Conservation (phyloP, 2,113 vertebrate genomes). For the Centropus bengalensis region DNA sequence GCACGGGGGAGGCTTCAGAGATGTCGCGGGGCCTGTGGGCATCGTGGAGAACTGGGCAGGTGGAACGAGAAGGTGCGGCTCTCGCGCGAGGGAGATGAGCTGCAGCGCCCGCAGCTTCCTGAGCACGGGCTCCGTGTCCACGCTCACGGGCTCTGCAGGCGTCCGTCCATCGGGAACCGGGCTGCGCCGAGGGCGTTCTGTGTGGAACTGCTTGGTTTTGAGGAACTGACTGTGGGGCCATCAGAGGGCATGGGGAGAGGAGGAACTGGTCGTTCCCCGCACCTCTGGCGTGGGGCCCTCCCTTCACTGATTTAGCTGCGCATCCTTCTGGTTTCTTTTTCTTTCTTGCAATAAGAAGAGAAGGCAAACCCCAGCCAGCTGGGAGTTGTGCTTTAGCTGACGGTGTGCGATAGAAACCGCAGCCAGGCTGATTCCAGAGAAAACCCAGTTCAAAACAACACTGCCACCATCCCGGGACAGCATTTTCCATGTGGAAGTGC, state of each 20-base stretch:
- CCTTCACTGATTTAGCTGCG: neutral
- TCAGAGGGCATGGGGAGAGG: neutral
- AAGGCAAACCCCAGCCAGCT: neutral
- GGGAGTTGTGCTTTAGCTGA: neutral
- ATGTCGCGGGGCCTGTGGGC: fast-evolving
- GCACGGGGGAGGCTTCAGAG: neutral
- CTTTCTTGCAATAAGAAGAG: neutral
- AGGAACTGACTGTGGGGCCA: neutral
- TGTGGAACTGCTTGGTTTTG: neutral
- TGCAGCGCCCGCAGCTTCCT: neutral
- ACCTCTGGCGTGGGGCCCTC: neutral
- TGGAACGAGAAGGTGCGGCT: neutral
- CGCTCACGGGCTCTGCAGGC: neutral
- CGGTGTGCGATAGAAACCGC: neutral
- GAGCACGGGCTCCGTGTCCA: fast-evolving
- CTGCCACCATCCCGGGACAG: neutral
- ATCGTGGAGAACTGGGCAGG: neutral
- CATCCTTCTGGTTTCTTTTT: neutral
- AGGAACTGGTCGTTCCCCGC: neutral
- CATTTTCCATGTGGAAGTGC: neutral
- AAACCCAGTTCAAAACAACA: neutral
- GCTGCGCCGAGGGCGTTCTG: fast-evolving
- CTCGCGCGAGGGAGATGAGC: neutral
- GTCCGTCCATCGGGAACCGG: neutral
- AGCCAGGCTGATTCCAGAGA: neutral